Evolutionary conservation across 2,888 invertebrate species (phyloP).

Genomic region (Plagodis dolabraria): DNA sequence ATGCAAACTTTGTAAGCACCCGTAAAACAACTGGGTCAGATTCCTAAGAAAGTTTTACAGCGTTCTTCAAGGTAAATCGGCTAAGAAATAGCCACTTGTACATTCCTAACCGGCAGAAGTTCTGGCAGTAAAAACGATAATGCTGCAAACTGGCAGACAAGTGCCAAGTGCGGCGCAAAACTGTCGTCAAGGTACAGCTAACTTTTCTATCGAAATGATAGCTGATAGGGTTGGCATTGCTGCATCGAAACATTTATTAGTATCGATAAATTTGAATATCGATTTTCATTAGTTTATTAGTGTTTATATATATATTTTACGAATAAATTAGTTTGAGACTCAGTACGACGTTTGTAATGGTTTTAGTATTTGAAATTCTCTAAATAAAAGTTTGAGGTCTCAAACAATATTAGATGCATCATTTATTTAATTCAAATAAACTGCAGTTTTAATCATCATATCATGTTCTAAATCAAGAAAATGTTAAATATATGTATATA

Average conservation of each 20-base stretch:
- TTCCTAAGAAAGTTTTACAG: slow-evolving; percentile 34
- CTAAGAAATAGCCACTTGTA: slow-evolving; percentile 26
- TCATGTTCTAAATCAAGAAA: too few species aligned
- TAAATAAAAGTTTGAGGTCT: too few species aligned
- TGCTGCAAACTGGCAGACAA: slow-evolving; percentile 42
- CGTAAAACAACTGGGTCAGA: slow-evolving; percentile 31
- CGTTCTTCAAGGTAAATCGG: slow-evolving; percentile 36
- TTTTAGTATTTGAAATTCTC: too few species aligned
- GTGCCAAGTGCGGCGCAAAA: slow-evolving; percentile 54
- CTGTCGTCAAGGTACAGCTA: slow-evolving; percentile 72
- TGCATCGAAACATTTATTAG: slow-evolving; percentile 1
- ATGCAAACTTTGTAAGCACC: slow-evolving; percentile 9
- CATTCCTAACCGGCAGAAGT: slow-evolving; percentile 23
- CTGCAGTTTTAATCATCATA: too few species aligned
- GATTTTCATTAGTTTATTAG: not conserved
- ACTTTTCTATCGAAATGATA: slow-evolving; percentile 55
- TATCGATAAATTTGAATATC: slow-evolving; percentile 11
- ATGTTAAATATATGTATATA: too few species aligned
- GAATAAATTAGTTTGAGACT: too few species aligned
- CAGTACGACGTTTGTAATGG: too few species aligned
- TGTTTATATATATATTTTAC: too few species aligned
- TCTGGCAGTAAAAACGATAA: slow-evolving; percentile 25
- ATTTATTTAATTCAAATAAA: too few species aligned
- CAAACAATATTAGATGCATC: too few species aligned
- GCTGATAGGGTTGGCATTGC: slow-evolving; percentile 46